Conservation (phyloP, 2,888 invertebrate species). For the Aleiodes leptofemur region DNA sequence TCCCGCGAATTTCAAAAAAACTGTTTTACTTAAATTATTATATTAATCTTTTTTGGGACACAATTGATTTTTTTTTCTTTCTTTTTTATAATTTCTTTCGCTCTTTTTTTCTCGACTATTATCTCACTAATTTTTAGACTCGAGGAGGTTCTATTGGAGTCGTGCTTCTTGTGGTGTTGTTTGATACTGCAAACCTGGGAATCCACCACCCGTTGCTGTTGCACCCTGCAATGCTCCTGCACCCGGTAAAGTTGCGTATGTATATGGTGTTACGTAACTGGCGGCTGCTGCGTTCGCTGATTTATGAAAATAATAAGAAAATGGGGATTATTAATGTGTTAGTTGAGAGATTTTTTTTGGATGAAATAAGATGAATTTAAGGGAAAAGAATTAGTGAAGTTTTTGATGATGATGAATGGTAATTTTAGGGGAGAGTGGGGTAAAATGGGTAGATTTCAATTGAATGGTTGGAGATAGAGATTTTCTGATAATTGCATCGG, state of each 20-base stretch:
- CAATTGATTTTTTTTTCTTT: neutral
- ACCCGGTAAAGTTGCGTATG: constrained; percentile 82
- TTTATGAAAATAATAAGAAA: constrained; percentile 55
- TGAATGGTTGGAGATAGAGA: no score
- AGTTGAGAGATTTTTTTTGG: no score
- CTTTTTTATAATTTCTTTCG: constrained; percentile 28
- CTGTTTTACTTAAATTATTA: neutral
- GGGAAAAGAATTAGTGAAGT: no score
- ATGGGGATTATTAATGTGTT: constrained; percentile 13
- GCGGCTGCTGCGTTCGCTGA: constrained; percentile 78
- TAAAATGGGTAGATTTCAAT: no score
- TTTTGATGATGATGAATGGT: no score
- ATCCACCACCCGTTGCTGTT: constrained; percentile 77
- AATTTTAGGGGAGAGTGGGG: no score
- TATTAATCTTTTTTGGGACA: neutral
- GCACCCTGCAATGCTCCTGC: constrained; percentile 78
- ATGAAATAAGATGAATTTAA: no score
- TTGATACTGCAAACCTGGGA: constrained; percentile 81
- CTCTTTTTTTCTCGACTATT: neutral
- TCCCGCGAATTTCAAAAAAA: no score
- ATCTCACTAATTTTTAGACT: constrained; percentile 25
- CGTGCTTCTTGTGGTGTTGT: constrained; percentile 85
- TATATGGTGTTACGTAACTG: constrained; percentile 86
- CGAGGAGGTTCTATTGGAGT: constrained; percentile 79
- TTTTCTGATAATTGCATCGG: no score